Base-by-base conservation (phyloP, 2,113 vertebrate species). In the Siphamia tubifer region DNA sequence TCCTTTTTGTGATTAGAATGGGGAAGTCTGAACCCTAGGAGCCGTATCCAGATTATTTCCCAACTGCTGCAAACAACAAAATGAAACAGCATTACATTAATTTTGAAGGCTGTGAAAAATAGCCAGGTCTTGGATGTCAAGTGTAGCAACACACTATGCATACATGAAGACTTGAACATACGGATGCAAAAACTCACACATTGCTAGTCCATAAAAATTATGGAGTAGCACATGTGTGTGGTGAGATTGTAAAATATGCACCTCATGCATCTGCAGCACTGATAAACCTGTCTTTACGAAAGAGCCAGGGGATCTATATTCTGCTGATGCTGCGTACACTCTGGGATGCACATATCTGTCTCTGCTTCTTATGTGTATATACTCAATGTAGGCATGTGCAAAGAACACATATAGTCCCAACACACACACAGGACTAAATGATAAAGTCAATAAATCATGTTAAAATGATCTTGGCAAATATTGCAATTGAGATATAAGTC, bases 241-340 rank as follows among this genome's bases (percentile, higher is more conserved):
- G 13, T 52, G 53, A 52, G 60, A 64, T 55, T 61, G 45, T 72
- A 58, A 82, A 82, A 55, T 56, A 28, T 65, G 42, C 45, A 54
- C 12, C 70, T 63, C 36, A 49, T 84, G 83, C 75, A 79, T 84
- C 77, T 79, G 35, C 62, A 54, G 52, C 49, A 54, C 56, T 57
- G 70, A 72, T 79, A 80, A 80, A 82, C 42, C 43, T 65, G 64
- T 47, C 60, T 83, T 78, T 53, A 81, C 24, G 20, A 49, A 55
- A 25, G 40, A 81, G 69, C 70, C 38, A 6, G 62, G 74, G 65
- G 72, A 81, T 79, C 71, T 78, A 54, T 66, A 78, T 73, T 81
- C 64, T 82, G 83, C 75, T 82, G 81, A 89, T 70, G 65, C 49
- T 60, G 68, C 13, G 13, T 30, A 31, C 24, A 64, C 27, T 27